Conservation (phyloP, 1,140 invertebrate genomes). For the Aethina tumida region DNA sequence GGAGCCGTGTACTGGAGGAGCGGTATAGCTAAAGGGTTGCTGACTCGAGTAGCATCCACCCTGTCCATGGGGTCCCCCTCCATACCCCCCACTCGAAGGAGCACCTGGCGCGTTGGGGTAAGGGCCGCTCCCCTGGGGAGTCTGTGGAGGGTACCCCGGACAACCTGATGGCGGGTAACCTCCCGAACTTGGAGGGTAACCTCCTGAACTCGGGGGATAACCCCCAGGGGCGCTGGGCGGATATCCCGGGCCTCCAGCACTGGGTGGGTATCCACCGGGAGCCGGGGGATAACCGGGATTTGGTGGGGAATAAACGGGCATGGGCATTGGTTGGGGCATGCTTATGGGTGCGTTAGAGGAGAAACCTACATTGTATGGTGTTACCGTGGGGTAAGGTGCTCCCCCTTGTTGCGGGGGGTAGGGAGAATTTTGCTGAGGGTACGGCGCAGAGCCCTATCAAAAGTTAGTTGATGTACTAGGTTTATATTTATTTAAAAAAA, state of each 20-base stretch:
- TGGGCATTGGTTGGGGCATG: constrained; percentile 31
- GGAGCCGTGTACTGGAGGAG: too few relatives aligned
- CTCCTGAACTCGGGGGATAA: constrained; percentile 15
- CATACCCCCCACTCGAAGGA: constrained; percentile 7
- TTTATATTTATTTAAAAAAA: background rate
- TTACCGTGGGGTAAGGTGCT: constrained; percentile 27
- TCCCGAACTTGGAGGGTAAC: constrained; percentile 6
- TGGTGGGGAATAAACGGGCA: constrained; percentile 16
- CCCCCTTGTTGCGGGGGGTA: constrained; percentile 18
- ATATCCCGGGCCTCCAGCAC: constrained; percentile 8
- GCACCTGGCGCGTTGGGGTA: constrained; percentile 12
- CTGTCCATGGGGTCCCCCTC: constrained; percentile 10
- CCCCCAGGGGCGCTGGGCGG: constrained; percentile 11
- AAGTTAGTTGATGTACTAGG: background rate
- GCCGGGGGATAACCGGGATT: constrained; percentile 13
- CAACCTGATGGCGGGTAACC: constrained; percentile 14
- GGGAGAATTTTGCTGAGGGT: constrained; percentile 21
- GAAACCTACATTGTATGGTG: constrained; percentile 30
- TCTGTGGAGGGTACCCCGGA: constrained; percentile 10
- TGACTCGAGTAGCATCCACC: constrained; percentile 12
- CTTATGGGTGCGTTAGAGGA: constrained; percentile 29
- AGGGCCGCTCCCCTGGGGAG: constrained; percentile 2
- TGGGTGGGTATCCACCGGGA: constrained; percentile 10
- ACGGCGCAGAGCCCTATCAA: constrained; percentile 22
- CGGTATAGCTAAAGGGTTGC: too few relatives aligned